A percentile compares a stretch with the other conserved stretches of the same genome.
These are phyloP conservation scores for Oncorhynchus nerka DNA, from an alignment of 2,113 vertebrate genomes.

Conservation along the genomic window DNA sequence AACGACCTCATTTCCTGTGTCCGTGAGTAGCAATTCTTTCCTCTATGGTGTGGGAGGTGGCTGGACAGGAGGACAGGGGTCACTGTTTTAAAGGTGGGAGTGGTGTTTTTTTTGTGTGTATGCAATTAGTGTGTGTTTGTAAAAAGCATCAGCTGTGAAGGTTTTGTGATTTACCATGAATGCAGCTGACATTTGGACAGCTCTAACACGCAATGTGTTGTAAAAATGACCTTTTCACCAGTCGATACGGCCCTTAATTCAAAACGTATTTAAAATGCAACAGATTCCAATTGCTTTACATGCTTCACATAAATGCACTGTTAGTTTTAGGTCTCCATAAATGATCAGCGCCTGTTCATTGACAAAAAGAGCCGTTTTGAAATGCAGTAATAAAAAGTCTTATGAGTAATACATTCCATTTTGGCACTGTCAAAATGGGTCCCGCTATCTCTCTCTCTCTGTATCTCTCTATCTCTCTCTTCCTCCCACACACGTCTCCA, in stretches of 20 bases:
- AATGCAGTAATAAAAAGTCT: not conserved
- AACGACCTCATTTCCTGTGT: slow-evolving; percentile 96
- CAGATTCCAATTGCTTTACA: not conserved
- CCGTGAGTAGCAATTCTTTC: slow-evolving; percentile 81
- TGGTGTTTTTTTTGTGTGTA: not conserved
- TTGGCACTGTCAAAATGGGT: too few species aligned
- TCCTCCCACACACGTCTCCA: too few species aligned
- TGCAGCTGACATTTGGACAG: not conserved
- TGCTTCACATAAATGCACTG: not conserved
- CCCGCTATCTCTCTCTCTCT: not conserved
- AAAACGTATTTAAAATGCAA: not conserved
- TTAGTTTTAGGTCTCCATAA: not conserved
- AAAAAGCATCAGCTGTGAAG: not conserved
- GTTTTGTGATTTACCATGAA: not conserved
- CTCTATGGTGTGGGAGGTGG: not conserved
- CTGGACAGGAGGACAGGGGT: not conserved
- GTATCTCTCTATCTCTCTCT: not conserved
- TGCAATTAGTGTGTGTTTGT: not conserved
- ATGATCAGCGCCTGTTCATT: not conserved
- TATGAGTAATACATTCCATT: not conserved
- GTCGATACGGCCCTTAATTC: not conserved
- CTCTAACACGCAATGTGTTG: not conserved
- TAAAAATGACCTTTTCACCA: not conserved
- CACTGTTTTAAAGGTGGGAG: not conserved
- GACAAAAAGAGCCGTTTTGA: not conserved